Conservation (phyloP, 2,113 vertebrate species). For the rabbit (Oryctolagus cuniculus) region mOryCun1.1 NC_091434.1:28212501-28213000, state of each 20-base stretch:
- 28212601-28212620: not conserved
- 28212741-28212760: not conserved
- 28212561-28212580: not conserved
- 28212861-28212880: too few relatives aligned
- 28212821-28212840: too few relatives aligned
- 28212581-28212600: not conserved
- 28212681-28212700: not conserved
- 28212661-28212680: not conserved
- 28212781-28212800: not conserved
- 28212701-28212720: not conserved
- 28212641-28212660: slow-evolving; percentile 28
- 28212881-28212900: too few relatives aligned
- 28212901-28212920: too few relatives aligned
- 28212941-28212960: too few relatives aligned
- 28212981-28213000: slow-evolving; percentile 28
- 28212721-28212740: not conserved
- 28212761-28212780: not conserved
- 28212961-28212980: not conserved
- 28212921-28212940: too few relatives aligned
- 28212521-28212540: not conserved
- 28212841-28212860: too few relatives aligned
- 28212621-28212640: not conserved
- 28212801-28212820: not conserved
- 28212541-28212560: slow-evolving; percentile 7
- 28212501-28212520: not conserved